Percentiles rank a stretch among this genome's conserved stretches.
These are phyloP conservation scores for Ennomos quercinarius DNA, from an alignment of 2,888 invertebrate species.

Conservation along the genomic window DNA sequence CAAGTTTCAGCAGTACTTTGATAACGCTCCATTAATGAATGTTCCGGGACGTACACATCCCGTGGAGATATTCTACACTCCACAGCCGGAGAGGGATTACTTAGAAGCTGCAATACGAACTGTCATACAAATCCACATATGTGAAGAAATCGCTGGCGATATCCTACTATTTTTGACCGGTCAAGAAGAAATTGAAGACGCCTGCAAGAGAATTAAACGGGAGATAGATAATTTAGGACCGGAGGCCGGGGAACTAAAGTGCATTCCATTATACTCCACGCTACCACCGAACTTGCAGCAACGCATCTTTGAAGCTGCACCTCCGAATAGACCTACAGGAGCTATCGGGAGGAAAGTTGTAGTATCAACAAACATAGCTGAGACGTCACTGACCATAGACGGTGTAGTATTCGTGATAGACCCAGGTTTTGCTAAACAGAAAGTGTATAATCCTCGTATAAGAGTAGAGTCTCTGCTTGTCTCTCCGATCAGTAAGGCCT, in stretches of 20 bases:
- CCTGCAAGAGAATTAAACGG: constrained; percentile 98
- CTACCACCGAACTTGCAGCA: constrained; percentile 98
- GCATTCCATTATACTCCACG: constrained; percentile 99
- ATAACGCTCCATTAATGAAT: constrained; percentile 98
- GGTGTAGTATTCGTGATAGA: constrained; percentile 99
- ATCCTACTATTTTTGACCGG: constrained; percentile 93
- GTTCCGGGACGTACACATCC: constrained; percentile 91
- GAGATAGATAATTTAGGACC: constrained; percentile 98
- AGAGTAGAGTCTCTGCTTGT: constrained; percentile 99
- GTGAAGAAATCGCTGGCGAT: constrained; percentile 96
- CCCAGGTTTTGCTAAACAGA: constrained; percentile 99
- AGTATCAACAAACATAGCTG: constrained; percentile 99
- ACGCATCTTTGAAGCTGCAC: constrained; percentile 98
- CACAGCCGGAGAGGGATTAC: constrained; percentile 98
- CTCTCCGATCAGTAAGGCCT: constrained; percentile 99
- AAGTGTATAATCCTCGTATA: constrained; percentile 93
- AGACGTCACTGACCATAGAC: constrained; percentile 99
- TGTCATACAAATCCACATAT: constrained; percentile 97
- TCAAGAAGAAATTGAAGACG: constrained; percentile 98
- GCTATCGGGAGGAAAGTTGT: constrained; percentile 97
- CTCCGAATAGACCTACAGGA: constrained; percentile 95
- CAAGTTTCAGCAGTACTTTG: constrained; percentile 99
- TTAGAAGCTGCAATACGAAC: constrained; percentile 99
- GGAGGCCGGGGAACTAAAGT: constrained; percentile 98
- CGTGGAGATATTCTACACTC: constrained; percentile 97